phyloP scores from a whole-genome alignment of 2,797 vertebrate species.

The Crypturellus tataupa region DNA sequence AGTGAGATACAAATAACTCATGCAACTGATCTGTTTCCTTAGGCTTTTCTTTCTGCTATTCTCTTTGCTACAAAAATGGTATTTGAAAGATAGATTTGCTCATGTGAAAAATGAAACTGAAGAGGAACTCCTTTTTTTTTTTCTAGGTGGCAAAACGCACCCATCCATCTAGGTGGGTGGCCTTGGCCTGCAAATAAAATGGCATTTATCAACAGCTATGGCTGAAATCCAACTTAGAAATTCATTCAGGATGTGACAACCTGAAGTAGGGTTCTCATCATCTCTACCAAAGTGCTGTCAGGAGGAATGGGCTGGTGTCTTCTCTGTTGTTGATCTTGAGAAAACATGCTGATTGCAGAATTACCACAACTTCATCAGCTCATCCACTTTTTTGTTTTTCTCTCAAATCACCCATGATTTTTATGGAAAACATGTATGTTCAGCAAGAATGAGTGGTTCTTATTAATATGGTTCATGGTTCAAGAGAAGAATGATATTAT shows the following conservation, averaged over 20 bases:
- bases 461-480: neutral
- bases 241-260: neutral
- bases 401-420: fast-evolving
- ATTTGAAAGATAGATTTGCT: neutral
- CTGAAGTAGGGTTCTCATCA: neutral
- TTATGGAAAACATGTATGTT: neutral
- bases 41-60: neutral
- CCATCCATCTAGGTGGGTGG: fast-evolving
- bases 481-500: neutral
- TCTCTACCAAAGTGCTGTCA: neutral
- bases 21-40: neutral
- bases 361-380: neutral
- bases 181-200: neutral
- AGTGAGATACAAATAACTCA: conserved; percentile 1
- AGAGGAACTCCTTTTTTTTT: neutral
- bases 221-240: conserved; percentile 2
- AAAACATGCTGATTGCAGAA: neutral
- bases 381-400: neutral
- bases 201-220: conserved; percentile 28
- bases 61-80: neutral
- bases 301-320: neutral
- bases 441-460: neutral
- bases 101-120: neutral
- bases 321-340: neutral
- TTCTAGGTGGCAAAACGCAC: neutral